phyloP scores from a whole-genome alignment of 2,113 vertebrate genomes.

The Eptesicus fuscus region DNA sequence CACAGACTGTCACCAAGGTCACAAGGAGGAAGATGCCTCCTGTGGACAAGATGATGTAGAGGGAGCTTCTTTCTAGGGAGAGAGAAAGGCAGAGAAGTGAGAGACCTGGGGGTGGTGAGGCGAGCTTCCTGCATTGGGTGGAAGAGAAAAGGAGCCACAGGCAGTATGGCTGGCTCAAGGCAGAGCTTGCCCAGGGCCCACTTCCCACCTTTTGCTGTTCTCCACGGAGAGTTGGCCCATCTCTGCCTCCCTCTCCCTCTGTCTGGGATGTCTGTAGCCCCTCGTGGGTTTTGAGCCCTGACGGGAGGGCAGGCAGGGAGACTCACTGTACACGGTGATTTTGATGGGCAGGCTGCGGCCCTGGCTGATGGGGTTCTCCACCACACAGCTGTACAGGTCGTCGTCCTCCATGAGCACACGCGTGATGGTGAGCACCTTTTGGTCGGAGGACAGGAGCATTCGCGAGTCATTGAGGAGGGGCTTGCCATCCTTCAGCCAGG shows the following conservation, averaged over 20 bases:
- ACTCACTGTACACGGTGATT: conserved; percentile 95
- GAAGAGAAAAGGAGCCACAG: background rate
- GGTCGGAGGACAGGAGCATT: conserved; percentile 90
- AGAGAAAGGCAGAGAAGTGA: background rate
- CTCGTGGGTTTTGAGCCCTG: background rate
- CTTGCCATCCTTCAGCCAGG: conserved; percentile 93
- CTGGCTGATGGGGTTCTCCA: conserved; percentile 93
- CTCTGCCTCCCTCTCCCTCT: background rate
- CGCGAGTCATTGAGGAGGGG: conserved; percentile 89
- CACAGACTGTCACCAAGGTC: conserved; percentile 97
- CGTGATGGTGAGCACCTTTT: conserved; percentile 92
- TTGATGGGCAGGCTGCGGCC: conserved; percentile 88
- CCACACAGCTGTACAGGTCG: conserved; percentile 91
- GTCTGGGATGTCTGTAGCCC: background rate
- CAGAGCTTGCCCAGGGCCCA: background rate
- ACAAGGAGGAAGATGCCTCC: conserved; percentile 97
- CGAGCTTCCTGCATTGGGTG: fast-evolving
- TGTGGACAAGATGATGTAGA: conserved; percentile 98
- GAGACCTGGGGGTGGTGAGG: background rate
- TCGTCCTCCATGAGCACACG: conserved; percentile 92
- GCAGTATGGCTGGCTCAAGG: background rate
- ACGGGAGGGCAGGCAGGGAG: background rate
- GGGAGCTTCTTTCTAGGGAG: conserved; percentile 91
- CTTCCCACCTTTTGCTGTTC: background rate
- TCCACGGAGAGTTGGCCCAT: background rate